A percentile compares a stretch with the other conserved stretches of the same genome.
These are phyloP conservation scores for Petrosia ficiformis DNA, from an alignment of 37 sponge, comb jelly and placozoan genomes.

Conservation along the genomic window DNA sequence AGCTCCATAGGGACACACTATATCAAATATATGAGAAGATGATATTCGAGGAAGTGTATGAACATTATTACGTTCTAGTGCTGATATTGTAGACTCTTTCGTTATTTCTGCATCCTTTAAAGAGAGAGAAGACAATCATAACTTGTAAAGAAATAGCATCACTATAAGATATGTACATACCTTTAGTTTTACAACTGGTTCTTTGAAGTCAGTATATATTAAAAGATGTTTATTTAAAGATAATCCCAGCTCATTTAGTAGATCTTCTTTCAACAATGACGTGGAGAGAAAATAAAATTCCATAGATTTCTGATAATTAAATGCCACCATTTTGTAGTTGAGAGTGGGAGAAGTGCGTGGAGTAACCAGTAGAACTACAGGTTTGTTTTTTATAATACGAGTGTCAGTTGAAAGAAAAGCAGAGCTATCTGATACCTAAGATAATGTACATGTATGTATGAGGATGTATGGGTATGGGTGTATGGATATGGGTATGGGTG, in stretches of 20 bases:
- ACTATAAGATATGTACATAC: no score
- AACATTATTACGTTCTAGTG: slow-evolving; percentile 7
- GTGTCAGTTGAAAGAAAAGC: not conserved
- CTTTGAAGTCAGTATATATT: not conserved
- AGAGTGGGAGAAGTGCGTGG: slow-evolving; percentile 38
- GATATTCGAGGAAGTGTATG: slow-evolving; percentile 48
- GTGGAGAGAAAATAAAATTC: slow-evolving; percentile 13
- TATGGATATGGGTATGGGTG: no score
- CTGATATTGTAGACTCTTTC: not conserved
- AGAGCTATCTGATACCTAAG: not conserved
- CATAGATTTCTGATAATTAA: slow-evolving; percentile 8
- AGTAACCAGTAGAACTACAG: slow-evolving; percentile 34
- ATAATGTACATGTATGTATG: not conserved
- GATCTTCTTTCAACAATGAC: not conserved
- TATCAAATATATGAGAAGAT: slow-evolving; percentile 24
- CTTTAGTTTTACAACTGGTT: slow-evolving; percentile 3
- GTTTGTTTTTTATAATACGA: slow-evolving; percentile 37
- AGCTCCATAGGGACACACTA: slow-evolving; percentile 20
- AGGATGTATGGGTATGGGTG: no score
- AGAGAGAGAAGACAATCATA: not conserved
- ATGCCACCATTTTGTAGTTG: slow-evolving; percentile 22
- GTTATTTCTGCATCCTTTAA: not conserved
- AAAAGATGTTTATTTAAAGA: not conserved
- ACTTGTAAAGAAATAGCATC: slow-evolving; percentile 3
- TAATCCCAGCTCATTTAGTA: not conserved